Conservation (phyloP, 2,888 invertebrate species). For the Tetragonisca angustula region DNA sequence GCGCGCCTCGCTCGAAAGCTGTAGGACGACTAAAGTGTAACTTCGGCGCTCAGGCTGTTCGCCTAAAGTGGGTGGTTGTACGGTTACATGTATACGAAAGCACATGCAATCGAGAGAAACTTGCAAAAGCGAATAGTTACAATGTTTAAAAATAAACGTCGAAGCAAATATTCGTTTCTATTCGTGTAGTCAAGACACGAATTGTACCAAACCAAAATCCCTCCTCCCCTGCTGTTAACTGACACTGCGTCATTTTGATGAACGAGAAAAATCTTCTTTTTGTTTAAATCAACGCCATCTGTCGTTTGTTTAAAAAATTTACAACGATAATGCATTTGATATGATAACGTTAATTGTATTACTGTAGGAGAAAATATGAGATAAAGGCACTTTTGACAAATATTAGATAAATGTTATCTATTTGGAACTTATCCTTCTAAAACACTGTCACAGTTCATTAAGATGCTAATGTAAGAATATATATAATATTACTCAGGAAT, state of each 20-base stretch:
- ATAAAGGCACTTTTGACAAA: neutral
- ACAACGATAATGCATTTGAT: neutral
- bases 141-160: conserved; percentile 62
- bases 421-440: neutral
- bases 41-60: conserved; percentile 29
- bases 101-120: conserved; percentile 3
- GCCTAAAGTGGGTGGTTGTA: conserved; percentile 28
- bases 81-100: conserved; percentile 17
- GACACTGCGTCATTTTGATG: neutral
- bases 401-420: neutral
- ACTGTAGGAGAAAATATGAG: no score
- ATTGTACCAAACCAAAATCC: conserved; percentile 6
- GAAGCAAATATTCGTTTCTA: conserved; percentile 36
- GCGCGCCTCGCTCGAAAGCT: conserved; percentile 24
- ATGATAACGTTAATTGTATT: neutral
- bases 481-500: no score
- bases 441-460: neutral
- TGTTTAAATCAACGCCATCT: conserved; percentile 20
- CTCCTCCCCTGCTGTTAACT: neutral
- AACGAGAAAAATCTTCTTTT: conserved; percentile 8
- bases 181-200: conserved; percentile 33
- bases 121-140: conserved; percentile 25
- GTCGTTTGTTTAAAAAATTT: neutral
- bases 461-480: neutral
- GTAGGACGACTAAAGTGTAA: conserved; percentile 44